Conservation (phyloP, 2,113 vertebrate species). For the Anguilla japonica region DNA sequence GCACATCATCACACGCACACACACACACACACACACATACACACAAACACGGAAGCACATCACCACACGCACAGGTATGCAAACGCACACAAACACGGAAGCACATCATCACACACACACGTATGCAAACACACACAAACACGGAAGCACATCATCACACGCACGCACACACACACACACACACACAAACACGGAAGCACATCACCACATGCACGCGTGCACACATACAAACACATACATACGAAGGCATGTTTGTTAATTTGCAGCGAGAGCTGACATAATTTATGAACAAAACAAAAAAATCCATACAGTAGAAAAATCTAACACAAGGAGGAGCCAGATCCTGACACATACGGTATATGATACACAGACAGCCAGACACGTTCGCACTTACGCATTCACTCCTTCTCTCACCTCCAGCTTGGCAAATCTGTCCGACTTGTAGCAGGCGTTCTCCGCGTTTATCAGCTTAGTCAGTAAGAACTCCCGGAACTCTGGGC, state of each 20-base stretch:
- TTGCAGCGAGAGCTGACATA: neutral
- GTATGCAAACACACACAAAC: neutral
- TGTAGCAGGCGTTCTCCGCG: slow-evolving; percentile 88
- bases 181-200: slow-evolving; percentile 5
- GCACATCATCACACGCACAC: neutral
- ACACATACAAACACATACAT: neutral
- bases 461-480: slow-evolving; percentile 95
- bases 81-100: neutral
- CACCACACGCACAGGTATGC: neutral
- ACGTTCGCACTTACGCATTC: neutral
- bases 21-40: slow-evolving; percentile 8
- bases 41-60: neutral
- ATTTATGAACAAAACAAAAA: neutral
- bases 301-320: neutral
- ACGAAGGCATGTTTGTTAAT: neutral
- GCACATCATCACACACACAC: neutral
- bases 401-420: slow-evolving; percentile 78
- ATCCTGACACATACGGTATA: neutral
- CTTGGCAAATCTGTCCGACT: slow-evolving; percentile 90
- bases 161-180: neutral
- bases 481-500: slow-evolving; percentile 88
- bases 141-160: neutral
- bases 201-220: neutral
- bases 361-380: neutral
- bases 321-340: neutral